Evolutionary conservation across 2,113 vertebrate genomes (phyloP).

Genomic region (Cryptotis parvus): DNA sequence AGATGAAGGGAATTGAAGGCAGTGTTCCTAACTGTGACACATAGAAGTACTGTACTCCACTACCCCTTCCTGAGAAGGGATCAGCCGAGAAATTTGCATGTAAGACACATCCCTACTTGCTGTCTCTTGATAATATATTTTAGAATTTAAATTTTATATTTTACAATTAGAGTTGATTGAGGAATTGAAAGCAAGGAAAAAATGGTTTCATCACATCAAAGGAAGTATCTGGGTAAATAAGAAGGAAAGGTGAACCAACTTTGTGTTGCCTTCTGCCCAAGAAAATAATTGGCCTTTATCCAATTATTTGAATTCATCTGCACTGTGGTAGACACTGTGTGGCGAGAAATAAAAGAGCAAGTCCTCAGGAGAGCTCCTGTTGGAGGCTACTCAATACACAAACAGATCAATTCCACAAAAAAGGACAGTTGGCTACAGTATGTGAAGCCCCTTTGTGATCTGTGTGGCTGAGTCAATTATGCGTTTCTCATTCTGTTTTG

Average conservation of each 20-base stretch:
- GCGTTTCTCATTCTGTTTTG: too few species aligned
- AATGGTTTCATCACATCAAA: too few species aligned
- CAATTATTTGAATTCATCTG: neutral
- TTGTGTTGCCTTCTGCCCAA: too few species aligned
- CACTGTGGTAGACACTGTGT: neutral
- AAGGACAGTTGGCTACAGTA: too few species aligned
- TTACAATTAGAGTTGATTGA: neutral
- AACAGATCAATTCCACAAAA: neutral
- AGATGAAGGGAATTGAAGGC: neutral
- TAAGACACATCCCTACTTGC: neutral
- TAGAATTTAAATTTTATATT: neutral
- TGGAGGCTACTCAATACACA: neutral
- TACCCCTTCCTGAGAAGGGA: too few species aligned
- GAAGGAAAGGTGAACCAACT: neutral
- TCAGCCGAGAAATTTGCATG: too few species aligned
- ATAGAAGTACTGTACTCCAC: too few species aligned
- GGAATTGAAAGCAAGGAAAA: neutral
- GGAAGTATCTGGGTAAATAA: neutral
- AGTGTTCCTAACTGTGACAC: rapidly evolving
- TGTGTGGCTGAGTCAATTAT: too few species aligned
- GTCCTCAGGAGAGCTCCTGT: neutral
- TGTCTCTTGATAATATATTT: neutral
- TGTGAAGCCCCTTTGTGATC: too few species aligned
- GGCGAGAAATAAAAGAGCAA: neutral
- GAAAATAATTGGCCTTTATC: rapidly evolving